Base-by-base conservation (phyloP, 2,888 invertebrate genomes). In the Dolomedes plantarius region DNA sequence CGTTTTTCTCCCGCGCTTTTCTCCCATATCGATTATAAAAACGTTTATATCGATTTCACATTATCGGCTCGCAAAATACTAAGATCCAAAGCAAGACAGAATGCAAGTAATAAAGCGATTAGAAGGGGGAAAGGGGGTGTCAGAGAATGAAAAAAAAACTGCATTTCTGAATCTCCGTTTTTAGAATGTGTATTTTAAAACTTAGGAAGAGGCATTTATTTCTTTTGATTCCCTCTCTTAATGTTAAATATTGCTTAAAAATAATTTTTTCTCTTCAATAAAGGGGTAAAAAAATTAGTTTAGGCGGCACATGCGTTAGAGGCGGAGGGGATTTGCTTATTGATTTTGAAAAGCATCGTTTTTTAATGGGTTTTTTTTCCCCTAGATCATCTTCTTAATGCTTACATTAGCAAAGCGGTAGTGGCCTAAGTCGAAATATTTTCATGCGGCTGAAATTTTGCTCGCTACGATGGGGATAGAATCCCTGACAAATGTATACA, bases 1-100 rank as follows among this genome's bases (percentile, higher is more conserved):
- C 13, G 13, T 50, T 72, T 69, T 76, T 68, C 68, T 46, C 39
- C 13, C 65, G n/a, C 36, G 32, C 39, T 50, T 68, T 39, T 32
- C 36, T 62, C 46, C 41, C 62, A 23, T 65, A 77, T 73, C 73
- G 68, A 73, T 56, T 46, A 67, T 46, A 73, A 77, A 85, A 85
- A 85, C 73, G 83, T 77, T 85, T 77, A 77, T 85, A 85, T 85
- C 83, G 83, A 85, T 85, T 85, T 85, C 68, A 41, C 83, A 85
- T 85, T 85, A 85, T 85, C 83, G 76, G 76, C 27, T 39, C 62
- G 28, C 65, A 67, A 64, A 82, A 76, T 76, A 41, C 41, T 74
- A 29, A 71, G 41, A 65, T 39, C 39, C 72, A 32, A 67, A 78
- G 75, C n/a, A 50, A 39, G 67, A 71, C 71, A 16, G 75, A 69